Conservation (phyloP, 2,888 invertebrate species). For the Baronia brevicornis region DNA sequence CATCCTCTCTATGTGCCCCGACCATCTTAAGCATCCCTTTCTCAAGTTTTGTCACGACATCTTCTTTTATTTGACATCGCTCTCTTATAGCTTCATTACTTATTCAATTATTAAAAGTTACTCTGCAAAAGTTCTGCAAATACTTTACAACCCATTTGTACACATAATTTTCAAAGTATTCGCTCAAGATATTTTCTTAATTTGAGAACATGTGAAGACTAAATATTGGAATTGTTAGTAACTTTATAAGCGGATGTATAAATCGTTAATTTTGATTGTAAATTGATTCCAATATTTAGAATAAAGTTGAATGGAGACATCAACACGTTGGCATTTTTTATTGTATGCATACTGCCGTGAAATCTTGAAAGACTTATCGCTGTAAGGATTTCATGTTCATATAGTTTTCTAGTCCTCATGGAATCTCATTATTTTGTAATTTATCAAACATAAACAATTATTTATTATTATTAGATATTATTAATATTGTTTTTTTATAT, state of each 20-base stretch:
- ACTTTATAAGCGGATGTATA: conserved; percentile 64
- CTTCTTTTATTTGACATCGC: too few species aligned
- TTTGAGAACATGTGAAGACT: conserved; percentile 52
- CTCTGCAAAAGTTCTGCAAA: conserved; percentile 20
- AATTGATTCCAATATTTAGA: conserved; percentile 71
- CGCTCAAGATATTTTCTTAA: conserved; percentile 43
- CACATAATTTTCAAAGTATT: conserved; percentile 42
- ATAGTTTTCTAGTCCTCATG: conserved; percentile 73
- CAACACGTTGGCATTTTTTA: conserved; percentile 65
- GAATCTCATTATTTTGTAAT: conserved; percentile 67
- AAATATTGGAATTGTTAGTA: conserved; percentile 66
- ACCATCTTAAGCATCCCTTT: too few species aligned
- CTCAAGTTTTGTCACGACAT: too few species aligned
- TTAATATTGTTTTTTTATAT: conserved; percentile 45
- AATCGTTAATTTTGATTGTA: conserved; percentile 65
- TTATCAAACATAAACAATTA: conserved; percentile 48
- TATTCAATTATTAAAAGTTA: conserved; percentile 27
- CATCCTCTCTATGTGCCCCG: too few species aligned
- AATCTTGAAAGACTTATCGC: conserved; percentile 73
- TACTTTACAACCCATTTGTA: conserved; percentile 42
- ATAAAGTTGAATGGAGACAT: conserved; percentile 49
- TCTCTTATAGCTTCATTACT: conserved; percentile 20
- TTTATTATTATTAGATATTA: conserved; percentile 45
- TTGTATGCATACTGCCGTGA: conserved; percentile 59
- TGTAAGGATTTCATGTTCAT: conserved; percentile 74